These are phyloP conservation scores for Nephrotoma flavescens DNA, from an alignment of 2,888 invertebrate species.

Conservation along the genomic window DNA sequence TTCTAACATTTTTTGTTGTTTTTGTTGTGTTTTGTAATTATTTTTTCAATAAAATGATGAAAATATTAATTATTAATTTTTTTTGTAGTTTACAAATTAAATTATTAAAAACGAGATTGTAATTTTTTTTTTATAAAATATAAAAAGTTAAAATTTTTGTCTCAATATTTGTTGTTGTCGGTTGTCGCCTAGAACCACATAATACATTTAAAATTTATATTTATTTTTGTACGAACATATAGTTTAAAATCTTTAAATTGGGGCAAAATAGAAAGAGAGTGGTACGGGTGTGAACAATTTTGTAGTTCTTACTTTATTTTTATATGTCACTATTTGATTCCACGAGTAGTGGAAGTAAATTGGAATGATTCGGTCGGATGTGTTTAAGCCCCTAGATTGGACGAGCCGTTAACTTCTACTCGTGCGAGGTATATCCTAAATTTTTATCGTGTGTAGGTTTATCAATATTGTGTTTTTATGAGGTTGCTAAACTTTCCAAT, in stretches of 20 bases:
- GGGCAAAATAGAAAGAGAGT: not conserved
- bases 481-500: no score
- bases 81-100: not conserved
- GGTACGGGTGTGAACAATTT: not conserved
- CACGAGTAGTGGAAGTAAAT: no score
- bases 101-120: not conserved
- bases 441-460: no score
- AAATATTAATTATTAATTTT: not conserved
- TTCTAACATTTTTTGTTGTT: not conserved
- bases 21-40: not conserved
- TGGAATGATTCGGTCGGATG: no score
- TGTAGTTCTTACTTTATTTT: not conserved
- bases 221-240: not conserved
- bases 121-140: not conserved
- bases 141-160: not conserved
- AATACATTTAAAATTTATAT: not conserved
- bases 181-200: not conserved
- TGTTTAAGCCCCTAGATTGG: no score
- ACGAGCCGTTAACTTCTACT: no score
- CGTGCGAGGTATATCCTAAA: no score
- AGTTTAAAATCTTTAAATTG: not conserved
- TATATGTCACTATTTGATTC: no score
- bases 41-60: not conserved
- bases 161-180: not conserved
- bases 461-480: no score